Evolutionary conservation across 2,797 vertebrate genomes (phyloP), one percentile per base, ranked within the genome.

Genomic region (Aphelocoma californica): DNA sequence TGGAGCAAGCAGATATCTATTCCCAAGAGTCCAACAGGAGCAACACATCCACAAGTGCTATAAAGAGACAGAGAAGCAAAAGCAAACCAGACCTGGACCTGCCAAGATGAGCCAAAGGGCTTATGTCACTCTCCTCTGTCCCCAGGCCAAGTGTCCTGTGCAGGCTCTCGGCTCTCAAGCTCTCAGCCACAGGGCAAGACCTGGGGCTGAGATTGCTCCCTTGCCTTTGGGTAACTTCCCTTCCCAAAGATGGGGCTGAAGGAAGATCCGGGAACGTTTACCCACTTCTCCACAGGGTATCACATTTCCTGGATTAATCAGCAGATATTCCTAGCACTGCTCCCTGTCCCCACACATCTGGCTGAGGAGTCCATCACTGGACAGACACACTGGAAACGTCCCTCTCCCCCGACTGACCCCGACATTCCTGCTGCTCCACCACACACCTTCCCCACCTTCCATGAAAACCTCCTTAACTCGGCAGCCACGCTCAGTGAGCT

Each of bases 381-480:
- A n/a, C 45, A 70, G 18, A 40, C 53, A 8, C 14, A 13, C 4
- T 65, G 72, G 75, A 80, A 80, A 38, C 34, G 40, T 66, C 28
- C 24, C 38, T 71, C 50, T 57, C 23, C 56, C 18, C 47, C 40
- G 42, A 69, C 29, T 2, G 12, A 53, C 42, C 64, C 40, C 40
- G 6, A 65, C 0, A 0, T 24, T 53, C 34, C 21, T 54, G n/a
- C 60, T 73, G 75, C 38, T 53, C 60, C 45, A 61, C 21, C 38
- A 45, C 79, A 64, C 19, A 36, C 38, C 48, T 45, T 58, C 38
- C 38, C 29, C 40, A 14, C 29, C 80, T 66, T 51, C 45, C n/a
- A 1, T 3, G 38, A 16, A 65, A 74, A 25, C 5, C 3, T 2
- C 13, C 1, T 18, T 4, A 47, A n/a, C 34, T 44, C 13, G 0